A percentile compares a stretch with the other conserved stretches of the same genome.
Evolutionary conservation across 2,113 vertebrate species (phyloP).

Genomic region (Caretta caretta): DNA sequence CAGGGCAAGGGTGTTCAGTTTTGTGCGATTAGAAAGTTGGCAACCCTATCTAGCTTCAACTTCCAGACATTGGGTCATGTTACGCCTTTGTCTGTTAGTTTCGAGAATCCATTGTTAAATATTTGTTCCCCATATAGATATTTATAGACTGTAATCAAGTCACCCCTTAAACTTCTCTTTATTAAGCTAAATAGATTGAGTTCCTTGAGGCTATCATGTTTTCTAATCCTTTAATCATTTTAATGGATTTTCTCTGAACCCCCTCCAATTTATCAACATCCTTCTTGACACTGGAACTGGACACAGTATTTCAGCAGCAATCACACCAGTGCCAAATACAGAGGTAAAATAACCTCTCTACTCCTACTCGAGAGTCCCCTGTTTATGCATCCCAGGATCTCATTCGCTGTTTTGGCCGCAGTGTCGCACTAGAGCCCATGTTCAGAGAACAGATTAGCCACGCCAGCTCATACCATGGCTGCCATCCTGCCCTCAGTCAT

Average conservation of each 20-base stretch:
- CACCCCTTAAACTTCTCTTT: no score
- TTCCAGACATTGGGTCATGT: no score
- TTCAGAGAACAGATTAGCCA: background rate
- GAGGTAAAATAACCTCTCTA: background rate
- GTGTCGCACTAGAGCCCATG: background rate
- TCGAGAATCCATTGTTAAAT: no score
- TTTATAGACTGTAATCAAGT: no score
- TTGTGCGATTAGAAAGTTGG: no score
- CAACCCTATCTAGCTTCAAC: no score
- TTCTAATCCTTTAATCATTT: background rate
- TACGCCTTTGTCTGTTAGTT: no score
- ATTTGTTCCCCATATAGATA: no score
- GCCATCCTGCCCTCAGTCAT: background rate
- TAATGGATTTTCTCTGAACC: background rate
- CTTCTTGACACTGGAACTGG: background rate
- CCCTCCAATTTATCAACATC: background rate
- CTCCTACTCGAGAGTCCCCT: background rate
- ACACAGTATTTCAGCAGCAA: background rate
- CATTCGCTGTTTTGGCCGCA: background rate
- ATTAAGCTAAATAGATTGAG: no score
- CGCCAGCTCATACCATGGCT: background rate
- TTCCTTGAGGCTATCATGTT: no score
- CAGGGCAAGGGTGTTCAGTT: no score
- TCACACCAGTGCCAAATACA: background rate
- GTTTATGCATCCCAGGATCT: background rate